A percentile compares a stretch with the other conserved stretches of the same genome.
phyloP scores from a whole-genome alignment of 2,888 invertebrate species.

The Polia nebulosa region DNA sequence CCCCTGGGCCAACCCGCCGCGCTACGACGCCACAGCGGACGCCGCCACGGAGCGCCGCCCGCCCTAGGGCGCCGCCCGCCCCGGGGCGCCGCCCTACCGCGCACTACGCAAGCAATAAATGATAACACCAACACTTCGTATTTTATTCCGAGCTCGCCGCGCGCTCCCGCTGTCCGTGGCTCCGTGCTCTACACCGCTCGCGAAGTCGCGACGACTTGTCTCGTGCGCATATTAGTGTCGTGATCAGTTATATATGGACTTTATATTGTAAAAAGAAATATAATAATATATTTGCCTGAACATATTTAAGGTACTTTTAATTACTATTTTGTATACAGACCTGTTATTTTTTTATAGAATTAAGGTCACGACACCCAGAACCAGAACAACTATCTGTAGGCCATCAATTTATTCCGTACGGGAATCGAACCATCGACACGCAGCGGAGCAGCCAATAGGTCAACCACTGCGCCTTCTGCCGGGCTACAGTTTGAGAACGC shows the following conservation, averaged over 20 bases:
- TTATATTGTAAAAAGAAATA: conserved; percentile 38
- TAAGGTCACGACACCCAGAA: too few species aligned
- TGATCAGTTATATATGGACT: conserved; percentile 27
- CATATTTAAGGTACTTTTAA: conserved; percentile 17
- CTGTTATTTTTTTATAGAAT: neutral
- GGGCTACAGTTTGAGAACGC: neutral
- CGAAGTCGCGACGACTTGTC: neutral
- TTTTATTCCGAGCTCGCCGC: conserved; percentile 90
- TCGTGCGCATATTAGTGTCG: conserved; percentile 19
- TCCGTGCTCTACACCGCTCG: neutral
- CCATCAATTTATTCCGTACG: too few species aligned
- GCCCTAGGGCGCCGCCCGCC: conserved; percentile 58
- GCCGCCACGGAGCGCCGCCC: conserved; percentile 63
- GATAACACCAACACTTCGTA: conserved; percentile 29
- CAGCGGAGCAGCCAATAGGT: too few species aligned
- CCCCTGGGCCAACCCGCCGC: conserved; percentile 98
- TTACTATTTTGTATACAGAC: conserved; percentile 3
- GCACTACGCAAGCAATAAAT: conserved; percentile 49
- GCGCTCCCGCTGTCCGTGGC: too few species aligned
- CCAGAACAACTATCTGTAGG: too few species aligned
- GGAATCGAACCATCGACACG: too few species aligned
- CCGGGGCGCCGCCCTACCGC: conserved; percentile 57
- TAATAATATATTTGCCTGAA: conserved; percentile 26
- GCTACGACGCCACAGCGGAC: conserved; percentile 94
- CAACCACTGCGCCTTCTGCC: too few species aligned